A percentile compares a stretch with the other conserved stretches of the same genome.
Evolutionary conservation across 53 echinoderm and acorn worm species (phyloP).

Genomic region (Henricia sp.): DNA sequence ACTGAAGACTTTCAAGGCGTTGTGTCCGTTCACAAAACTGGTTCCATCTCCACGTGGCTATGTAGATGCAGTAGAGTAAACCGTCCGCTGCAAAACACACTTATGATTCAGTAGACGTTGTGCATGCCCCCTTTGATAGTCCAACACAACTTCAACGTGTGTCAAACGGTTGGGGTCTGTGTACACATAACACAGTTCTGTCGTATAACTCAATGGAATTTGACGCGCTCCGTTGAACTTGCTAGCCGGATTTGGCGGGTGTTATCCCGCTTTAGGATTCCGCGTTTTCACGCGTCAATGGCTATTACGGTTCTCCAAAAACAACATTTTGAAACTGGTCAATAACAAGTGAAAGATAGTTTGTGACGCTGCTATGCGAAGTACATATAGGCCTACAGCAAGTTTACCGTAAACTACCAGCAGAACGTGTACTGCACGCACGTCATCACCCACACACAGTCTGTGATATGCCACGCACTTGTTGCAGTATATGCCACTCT

Average conservation of each 20-base stretch:
- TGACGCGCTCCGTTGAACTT: constrained; percentile 33
- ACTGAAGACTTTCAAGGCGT: constrained; percentile 9
- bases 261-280: constrained; percentile 1
- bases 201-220: constrained; percentile 10
- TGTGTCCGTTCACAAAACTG: background rate
- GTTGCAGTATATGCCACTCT: constrained; percentile 45
- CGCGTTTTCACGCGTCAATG: constrained; percentile 9
- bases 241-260: constrained; percentile 18
- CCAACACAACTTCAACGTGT: constrained; percentile 23
- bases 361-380: background rate
- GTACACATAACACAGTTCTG: constrained; percentile 40
- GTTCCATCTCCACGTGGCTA: background rate
- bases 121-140: background rate
- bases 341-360: background rate
- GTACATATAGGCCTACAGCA: background rate
- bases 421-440: background rate
- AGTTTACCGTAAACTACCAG: constrained; percentile 10
- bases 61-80: background rate
- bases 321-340: background rate
- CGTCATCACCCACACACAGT: background rate
- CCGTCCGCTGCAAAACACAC: constrained; percentile 1
- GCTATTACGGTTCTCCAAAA: background rate
- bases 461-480: constrained; percentile 10
- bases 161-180: constrained; percentile 10
- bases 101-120: background rate